These are phyloP conservation scores for Pangasianodon gigas DNA, from an alignment of 2,113 vertebrate genomes.

Conservation along the genomic window DNA sequence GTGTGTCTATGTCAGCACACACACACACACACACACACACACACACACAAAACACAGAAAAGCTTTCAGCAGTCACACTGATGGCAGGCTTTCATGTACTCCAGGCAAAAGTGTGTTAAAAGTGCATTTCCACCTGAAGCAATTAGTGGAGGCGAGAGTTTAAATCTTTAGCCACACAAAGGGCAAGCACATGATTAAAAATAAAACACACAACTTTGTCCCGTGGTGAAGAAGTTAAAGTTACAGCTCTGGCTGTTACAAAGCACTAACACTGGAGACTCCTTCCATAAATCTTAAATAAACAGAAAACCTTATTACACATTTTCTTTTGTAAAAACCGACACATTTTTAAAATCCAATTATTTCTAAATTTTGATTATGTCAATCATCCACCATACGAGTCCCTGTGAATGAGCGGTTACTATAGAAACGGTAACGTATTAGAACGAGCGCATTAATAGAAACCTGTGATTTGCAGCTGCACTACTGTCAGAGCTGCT, in stretches of 20 bases:
- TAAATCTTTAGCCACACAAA: background rate
- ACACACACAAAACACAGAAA: background rate
- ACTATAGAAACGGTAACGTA: background rate
- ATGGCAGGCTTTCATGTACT: background rate
- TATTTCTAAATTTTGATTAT: background rate
- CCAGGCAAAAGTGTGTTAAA: background rate
- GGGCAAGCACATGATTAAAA: background rate
- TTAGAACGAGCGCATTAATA: background rate
- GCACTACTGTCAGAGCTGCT: background rate
- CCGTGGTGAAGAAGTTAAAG: background rate
- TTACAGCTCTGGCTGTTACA: background rate
- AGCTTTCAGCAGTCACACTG: background rate
- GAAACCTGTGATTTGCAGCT: background rate
- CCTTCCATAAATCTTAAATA: background rate
- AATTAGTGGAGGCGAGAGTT: background rate
- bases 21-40: background rate
- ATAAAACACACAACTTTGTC: background rate
- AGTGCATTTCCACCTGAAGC: background rate
- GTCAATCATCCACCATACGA: background rate
- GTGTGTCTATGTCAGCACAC: background rate
- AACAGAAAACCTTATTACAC: background rate
- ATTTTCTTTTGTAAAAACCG: background rate
- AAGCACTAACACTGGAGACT: background rate
- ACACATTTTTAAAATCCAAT: too few species aligned
- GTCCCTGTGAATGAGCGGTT: background rate